Percentiles rank a stretch among this genome's conserved stretches.
Evolutionary conservation across 2,113 vertebrate species (phyloP).

Genomic region (Datnioides undecimradiatus): DNA sequence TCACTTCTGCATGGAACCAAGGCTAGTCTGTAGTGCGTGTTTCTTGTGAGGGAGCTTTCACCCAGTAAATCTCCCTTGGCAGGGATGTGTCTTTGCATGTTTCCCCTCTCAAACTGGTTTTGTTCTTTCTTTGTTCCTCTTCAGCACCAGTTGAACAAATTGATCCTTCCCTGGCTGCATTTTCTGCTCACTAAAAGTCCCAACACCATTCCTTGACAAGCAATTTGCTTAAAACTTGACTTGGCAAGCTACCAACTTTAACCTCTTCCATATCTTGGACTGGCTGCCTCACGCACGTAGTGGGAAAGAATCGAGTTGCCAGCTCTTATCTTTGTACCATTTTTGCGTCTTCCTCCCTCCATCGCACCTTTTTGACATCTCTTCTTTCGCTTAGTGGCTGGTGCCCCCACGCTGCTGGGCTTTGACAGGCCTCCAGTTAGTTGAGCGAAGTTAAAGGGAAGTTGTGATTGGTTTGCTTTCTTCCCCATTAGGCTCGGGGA

Average conservation of each 20-base stretch:
- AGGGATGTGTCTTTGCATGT: slow-evolving; percentile 56
- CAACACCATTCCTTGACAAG: slow-evolving; percentile 41
- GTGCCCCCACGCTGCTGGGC: slow-evolving; percentile 46
- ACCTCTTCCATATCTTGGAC: slow-evolving; percentile 29
- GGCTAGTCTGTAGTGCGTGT: slow-evolving; percentile 20
- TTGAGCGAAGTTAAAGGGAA: slow-evolving; percentile 39
- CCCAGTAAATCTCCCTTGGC: slow-evolving; percentile 14
- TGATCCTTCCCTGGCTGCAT: slow-evolving; percentile 41
- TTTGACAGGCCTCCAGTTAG: slow-evolving; percentile 45
- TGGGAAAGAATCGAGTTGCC: slow-evolving; percentile 22
- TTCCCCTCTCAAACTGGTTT: slow-evolving; percentile 31
- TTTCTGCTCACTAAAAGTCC: slow-evolving; percentile 44
- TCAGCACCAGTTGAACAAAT: slow-evolving; percentile 39
- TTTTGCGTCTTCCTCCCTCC: slow-evolving; percentile 23
- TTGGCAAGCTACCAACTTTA: slow-evolving; percentile 32
- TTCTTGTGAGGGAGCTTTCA: slow-evolving; percentile 1
- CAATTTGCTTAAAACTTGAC: slow-evolving; percentile 52
- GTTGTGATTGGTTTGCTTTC: slow-evolving; percentile 80
- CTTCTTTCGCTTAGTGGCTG: slow-evolving; percentile 60
- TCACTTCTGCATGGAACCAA: slow-evolving; percentile 41
- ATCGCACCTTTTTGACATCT: slow-evolving; percentile 45
- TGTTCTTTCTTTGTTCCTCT: slow-evolving; percentile 38
- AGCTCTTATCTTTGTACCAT: slow-evolving; percentile 8
- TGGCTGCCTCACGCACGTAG: slow-evolving; percentile 18
- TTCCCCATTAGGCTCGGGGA: slow-evolving; percentile 79